Percentiles rank a stretch among this genome's conserved stretches.
phyloP scores from a whole-genome alignment of 2,888 invertebrate species.

The Parochlus steinenii region DNA sequence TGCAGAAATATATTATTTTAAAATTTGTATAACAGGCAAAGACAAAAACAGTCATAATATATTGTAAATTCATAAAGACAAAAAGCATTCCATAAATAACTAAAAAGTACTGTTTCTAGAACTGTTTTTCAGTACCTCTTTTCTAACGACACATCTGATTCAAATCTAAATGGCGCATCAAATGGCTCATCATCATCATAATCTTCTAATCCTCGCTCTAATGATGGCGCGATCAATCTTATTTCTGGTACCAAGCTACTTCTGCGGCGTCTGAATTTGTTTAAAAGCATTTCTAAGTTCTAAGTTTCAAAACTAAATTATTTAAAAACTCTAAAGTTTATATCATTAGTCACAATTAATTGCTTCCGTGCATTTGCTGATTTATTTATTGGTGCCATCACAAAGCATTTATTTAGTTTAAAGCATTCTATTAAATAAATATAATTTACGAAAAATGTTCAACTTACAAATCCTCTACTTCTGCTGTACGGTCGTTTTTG shows the following conservation, averaged over 20 bases:
- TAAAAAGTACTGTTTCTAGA: conserved; percentile 5
- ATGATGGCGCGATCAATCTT: conserved; percentile 64
- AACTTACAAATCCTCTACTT: no score
- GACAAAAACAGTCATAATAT: neutral
- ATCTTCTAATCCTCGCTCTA: conserved; percentile 59
- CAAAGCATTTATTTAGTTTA: no score
- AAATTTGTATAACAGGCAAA: neutral
- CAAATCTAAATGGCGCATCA: conserved; percentile 25
- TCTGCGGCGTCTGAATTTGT: conserved; percentile 56
- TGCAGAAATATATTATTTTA: conserved; percentile 3
- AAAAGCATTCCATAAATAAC: neutral
- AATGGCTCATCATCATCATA: conserved; percentile 15
- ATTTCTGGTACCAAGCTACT: conserved; percentile 52
- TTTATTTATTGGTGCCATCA: no score
- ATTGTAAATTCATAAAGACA: neutral
- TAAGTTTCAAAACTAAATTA: conserved; percentile 15
- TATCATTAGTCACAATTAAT: conserved; percentile 1
- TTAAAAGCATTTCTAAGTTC: conserved; percentile 26
- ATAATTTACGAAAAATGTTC: no score
- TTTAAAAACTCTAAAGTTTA: conserved; percentile 5
- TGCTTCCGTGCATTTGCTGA: no score
- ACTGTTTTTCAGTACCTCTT: no score
- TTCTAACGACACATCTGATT: conserved; percentile 27
- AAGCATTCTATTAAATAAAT: no score
- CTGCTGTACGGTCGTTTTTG: no score